These are phyloP conservation scores for Fratercula arctica DNA, from an alignment of 2,797 vertebrate genomes.

Conservation along the genomic window DNA sequence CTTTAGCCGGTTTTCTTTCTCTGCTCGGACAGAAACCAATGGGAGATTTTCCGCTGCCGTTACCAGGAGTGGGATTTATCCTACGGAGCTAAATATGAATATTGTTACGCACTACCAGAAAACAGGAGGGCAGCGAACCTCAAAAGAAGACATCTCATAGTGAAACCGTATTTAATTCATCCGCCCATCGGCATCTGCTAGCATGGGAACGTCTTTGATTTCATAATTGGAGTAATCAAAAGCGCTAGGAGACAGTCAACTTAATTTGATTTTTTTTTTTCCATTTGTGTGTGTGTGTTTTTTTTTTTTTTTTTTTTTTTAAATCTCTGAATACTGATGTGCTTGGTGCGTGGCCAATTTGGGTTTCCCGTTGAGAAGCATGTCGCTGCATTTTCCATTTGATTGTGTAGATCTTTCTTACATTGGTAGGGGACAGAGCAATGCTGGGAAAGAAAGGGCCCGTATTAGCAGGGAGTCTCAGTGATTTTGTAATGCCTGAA, in stretches of 20 bases:
- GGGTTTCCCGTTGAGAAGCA: background rate
- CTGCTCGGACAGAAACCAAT: background rate
- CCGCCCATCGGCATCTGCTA: background rate
- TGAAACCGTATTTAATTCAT: slow-evolving; percentile 1
- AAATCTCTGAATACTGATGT: background rate
- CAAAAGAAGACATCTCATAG: background rate
- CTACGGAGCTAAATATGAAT: background rate
- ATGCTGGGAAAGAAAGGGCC: background rate
- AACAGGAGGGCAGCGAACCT: background rate
- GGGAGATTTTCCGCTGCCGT: background rate
- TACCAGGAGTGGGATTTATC: background rate
- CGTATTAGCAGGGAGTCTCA: background rate
- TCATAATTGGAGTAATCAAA: slow-evolving; percentile 7
- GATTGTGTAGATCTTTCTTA: background rate
- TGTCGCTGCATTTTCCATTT: slow-evolving; percentile 2
- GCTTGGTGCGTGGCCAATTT: background rate
- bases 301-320: background rate
- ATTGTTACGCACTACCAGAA: background rate
- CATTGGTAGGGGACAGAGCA: background rate
- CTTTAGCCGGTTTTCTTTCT: background rate
- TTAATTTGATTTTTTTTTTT: background rate
- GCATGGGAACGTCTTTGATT: slow-evolving; percentile 1
- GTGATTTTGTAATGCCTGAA: slow-evolving; percentile 12
- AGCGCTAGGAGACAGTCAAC: background rate
- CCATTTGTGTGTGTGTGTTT: no score